Base-by-base conservation (phyloP, 1,140 invertebrate species). In the Pissodes strobi region DNA sequence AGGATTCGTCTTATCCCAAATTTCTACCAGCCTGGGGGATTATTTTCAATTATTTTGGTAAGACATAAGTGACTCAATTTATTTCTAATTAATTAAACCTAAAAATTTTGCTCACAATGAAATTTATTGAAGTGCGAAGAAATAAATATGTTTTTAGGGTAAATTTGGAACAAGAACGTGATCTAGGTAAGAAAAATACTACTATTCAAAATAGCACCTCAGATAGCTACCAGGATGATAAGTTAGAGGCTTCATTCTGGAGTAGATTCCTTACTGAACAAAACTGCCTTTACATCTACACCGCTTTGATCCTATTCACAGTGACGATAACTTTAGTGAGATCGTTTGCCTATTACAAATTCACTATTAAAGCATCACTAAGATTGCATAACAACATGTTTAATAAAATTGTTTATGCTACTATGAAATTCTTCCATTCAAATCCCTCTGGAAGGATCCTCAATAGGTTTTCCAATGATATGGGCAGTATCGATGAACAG, bases 371-470 rank as follows among this genome's bases (percentile, higher is more conserved):
- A 49, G 87, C 90, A 2, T 70, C 68, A 8, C 38, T 60, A 41
- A 70, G 59, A 27, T 37, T 94, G 0, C 94, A 97, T 72, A 90
- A 95, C 72, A 80, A 78, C 8, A 94, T 97, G 87, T 95, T 95
- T 70, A 77, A 80, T n/a, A 88, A 87, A 48, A 85, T 97, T 1
- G 85, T 93, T 25, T 81, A 88, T 3, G 88, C 91, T 0, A 90
- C 88, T 0, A 94, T 95, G 84, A 82, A 84, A 4, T 97, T 97
- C 79, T 97, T 97, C 78, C 92, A 94, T 69, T 88, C 86, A 9
- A 95, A 95, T 77, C 88, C 91, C 1, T 82, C 82, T 64, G 90
- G 89, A 8, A 80, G 91, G 5, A 92, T 90, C n/a, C 73, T 91
- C 1, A 91, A 91, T 72, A 75, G 89, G 37, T 91, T 90, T 69